Base-by-base conservation (phyloP, 2,797 vertebrate genomes). In the Psittacula echo region DNA sequence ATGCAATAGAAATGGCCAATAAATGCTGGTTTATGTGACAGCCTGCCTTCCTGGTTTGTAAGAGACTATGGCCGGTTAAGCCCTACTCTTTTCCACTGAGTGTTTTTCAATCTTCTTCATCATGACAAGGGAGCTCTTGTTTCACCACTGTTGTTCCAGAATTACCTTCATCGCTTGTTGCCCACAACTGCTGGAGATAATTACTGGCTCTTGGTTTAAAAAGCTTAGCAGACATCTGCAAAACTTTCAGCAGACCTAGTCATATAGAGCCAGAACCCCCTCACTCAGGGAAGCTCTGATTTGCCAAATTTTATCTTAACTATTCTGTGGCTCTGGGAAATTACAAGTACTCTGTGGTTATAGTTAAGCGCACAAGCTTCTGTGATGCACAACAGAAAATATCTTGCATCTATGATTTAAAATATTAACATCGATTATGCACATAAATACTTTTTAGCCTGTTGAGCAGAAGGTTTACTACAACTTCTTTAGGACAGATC, bases 221-320 rank as follows among this genome's bases (percentile, higher is more conserved):
- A 95, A 94, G 37, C 62, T 48, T 76, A 77, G 67, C 20, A 41
- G 21, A 34, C 9, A 65, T 60, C 79, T 76, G 42, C 89, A 91
- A 92, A 96, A 74, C 37, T 90, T 78, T 68, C 44, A 94, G 73
- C 29, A 95, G 60, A 91, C 15, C 72, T 21, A 71, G 34, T 2
- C 37, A 89, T 1, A 94, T 60, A 86, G 85, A 86, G 45, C 7
- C 81, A 68, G 73, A 90, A 56, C 27, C 64, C 53, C 58, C 74
- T 76, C 53, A 60, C 32, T 50, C 58, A 44, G 2, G 42, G 47
- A 93, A 48, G 32, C n/a, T 87, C 45, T 76, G 62, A 95, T 68
- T 84, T 90, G 82, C 45, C 72, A 88, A 70, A 85, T 82, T 95
- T 95, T 95, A 93, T 85, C 86, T 86, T 83, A 88, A 89, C 80